Conservation (phyloP, 2,797 vertebrate species). For the Atherinosoma microstoma region DNA sequence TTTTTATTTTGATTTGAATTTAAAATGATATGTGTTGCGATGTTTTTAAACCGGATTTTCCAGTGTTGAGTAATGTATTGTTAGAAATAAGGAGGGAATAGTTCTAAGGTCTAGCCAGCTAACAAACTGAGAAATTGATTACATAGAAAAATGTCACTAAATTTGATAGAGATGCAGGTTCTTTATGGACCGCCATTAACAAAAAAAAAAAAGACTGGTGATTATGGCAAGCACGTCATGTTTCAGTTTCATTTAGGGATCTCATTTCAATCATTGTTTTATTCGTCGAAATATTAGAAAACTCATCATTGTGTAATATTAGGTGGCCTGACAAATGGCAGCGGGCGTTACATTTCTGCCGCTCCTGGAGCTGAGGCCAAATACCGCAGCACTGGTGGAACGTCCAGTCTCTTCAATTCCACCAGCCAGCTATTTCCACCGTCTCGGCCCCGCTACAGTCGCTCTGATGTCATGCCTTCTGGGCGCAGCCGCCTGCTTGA, state of each 20-base stretch:
- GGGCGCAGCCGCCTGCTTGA: constrained; percentile 95
- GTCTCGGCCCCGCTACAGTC: constrained; percentile 93
- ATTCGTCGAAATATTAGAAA: background rate
- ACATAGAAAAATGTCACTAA: background rate
- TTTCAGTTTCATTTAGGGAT: background rate
- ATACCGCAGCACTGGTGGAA: constrained; percentile 90
- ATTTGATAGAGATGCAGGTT: background rate
- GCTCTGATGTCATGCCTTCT: constrained; percentile 97
- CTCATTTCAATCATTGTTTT: no score
- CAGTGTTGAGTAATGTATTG: no score
- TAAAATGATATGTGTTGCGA: no score
- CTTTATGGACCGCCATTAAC: background rate
- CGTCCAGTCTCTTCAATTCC: constrained; percentile 97
- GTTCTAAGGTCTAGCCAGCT: background rate
- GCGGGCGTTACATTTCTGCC: constrained; percentile 96
- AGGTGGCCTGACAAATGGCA: constrained; percentile 98
- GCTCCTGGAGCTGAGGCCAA: constrained; percentile 97
- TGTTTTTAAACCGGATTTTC: no score
- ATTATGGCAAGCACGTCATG: background rate
- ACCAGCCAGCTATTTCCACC: constrained; percentile 97
- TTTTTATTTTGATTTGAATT: no score
- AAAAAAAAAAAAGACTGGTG: background rate
- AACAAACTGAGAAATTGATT: background rate
- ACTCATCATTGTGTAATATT: constrained; percentile 3
- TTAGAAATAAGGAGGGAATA: background rate